These are phyloP conservation scores for Eciton burchellii DNA, from an alignment of 1,140 invertebrate genomes.

Conservation along the genomic window DNA sequence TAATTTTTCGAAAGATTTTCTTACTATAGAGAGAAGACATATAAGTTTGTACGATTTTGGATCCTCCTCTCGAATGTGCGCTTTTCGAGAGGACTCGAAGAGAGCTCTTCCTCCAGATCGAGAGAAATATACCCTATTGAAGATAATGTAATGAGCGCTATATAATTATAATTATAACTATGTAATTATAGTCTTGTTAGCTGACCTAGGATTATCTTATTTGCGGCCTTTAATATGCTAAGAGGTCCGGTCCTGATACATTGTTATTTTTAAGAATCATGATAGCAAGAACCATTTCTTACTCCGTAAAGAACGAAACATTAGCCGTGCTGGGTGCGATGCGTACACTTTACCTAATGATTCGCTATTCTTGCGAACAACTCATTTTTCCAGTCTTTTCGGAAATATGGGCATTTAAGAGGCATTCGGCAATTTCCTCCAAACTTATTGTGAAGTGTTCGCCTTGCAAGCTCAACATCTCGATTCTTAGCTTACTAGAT, in stretches of 20 bases:
- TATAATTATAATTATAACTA: too few relatives aligned
- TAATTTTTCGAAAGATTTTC: background rate
- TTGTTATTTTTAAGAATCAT: background rate
- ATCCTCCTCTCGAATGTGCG: background rate
- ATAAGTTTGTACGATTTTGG: background rate
- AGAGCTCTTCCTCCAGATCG: background rate
- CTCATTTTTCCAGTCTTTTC: background rate
- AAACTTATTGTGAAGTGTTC: background rate
- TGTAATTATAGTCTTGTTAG: too few relatives aligned
- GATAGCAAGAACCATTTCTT: background rate
- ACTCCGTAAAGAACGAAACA: background rate
- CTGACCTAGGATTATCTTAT: too few relatives aligned
- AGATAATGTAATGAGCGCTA: background rate
- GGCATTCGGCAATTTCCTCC: constrained; percentile 9
- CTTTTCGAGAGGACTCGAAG: background rate
- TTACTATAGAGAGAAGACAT: background rate
- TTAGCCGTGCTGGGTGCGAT: background rate
- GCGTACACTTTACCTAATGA: background rate
- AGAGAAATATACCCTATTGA: background rate
- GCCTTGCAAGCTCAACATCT: too few relatives aligned
- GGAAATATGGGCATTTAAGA: constrained; percentile 17
- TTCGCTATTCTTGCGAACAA: background rate
- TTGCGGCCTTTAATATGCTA: background rate
- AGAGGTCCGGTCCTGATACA: background rate
- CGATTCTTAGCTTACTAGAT: background rate